Percentiles rank a stretch among this genome's conserved stretches.
Evolutionary conservation across 1,140 invertebrate genomes (phyloP).

Genomic region (Ceratina calcarata): DNA sequence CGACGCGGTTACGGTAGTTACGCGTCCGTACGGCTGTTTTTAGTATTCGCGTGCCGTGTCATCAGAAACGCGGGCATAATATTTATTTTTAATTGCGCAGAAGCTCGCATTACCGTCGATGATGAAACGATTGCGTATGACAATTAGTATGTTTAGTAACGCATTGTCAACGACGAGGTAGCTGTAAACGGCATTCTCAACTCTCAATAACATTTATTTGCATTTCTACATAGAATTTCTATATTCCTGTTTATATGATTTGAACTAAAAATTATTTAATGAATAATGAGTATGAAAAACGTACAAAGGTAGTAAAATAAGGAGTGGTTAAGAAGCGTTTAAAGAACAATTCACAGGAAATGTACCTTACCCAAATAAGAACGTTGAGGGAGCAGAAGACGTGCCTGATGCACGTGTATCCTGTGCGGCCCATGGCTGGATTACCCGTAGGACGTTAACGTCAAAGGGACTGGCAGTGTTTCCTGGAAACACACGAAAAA

Average conservation of each 20-base stretch:
- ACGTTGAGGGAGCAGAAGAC: conserved; percentile 89
- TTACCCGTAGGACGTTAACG: conserved; percentile 40
- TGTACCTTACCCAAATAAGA: conserved; percentile 86
- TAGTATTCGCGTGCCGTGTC: background rate
- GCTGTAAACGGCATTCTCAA: background rate
- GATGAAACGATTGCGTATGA: background rate
- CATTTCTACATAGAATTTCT: background rate
- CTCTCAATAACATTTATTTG: background rate
- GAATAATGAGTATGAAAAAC: too few species aligned
- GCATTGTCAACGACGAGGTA: background rate
- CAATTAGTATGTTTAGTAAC: background rate
- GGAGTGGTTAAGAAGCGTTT: too few species aligned
- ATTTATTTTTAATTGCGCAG: conserved; percentile 30
- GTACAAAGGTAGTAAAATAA: too few species aligned
- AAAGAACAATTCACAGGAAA: too few species aligned
- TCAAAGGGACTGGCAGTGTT: conserved; percentile 52
- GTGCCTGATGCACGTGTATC: conserved; percentile 88
- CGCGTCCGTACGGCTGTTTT: background rate
- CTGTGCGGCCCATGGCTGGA: conserved; percentile 84
- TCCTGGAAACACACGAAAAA: conserved; percentile 59
- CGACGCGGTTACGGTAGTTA: background rate
- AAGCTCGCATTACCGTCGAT: background rate
- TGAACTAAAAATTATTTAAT: too few species aligned
- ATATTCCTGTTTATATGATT: too few species aligned
- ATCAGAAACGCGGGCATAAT: background rate